phyloP scores from a whole-genome alignment of 2,797 vertebrate genomes.

The Artibeus jamaicensis region DNA sequence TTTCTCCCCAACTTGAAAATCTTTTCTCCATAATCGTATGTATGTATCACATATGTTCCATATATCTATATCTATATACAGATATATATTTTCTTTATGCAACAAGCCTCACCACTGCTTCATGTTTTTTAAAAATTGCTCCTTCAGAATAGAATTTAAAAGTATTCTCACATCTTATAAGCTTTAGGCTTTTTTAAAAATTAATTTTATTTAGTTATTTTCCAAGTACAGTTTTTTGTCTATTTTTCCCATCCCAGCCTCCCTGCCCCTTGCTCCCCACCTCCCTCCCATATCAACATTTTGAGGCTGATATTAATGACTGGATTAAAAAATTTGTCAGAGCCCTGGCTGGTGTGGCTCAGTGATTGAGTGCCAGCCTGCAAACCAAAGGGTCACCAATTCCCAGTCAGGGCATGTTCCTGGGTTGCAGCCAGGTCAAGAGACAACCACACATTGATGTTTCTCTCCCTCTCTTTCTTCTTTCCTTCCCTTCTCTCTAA shows the following conservation, averaged over 20 bases:
- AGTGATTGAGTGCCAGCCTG: too few species aligned
- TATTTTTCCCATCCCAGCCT: too few species aligned
- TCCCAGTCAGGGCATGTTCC: too few species aligned
- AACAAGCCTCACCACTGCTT: neutral
- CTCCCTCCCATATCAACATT: too few species aligned
- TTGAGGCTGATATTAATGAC: neutral
- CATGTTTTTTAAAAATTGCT: neutral
- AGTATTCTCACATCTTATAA: neutral
- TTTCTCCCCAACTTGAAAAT: neutral
- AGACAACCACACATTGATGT: too few species aligned
- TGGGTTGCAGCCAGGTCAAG: too few species aligned
- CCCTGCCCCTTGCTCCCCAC: too few species aligned
- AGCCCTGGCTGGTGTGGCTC: neutral
- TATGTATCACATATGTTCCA: neutral
- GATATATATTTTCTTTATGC: neutral
- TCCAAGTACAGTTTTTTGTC: too few species aligned
- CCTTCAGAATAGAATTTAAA: conserved; percentile 36
- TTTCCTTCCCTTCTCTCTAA: too few species aligned
- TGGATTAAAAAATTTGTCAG: neutral
- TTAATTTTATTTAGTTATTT: too few species aligned
- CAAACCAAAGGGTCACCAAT: too few species aligned
- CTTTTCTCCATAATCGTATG: neutral
- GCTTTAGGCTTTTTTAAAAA: conserved; percentile 35
- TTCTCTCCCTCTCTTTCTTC: too few species aligned
- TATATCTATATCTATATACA: neutral